Conservation (phyloP, 2,888 invertebrate genomes). For the Cylloceria caligata region DNA sequence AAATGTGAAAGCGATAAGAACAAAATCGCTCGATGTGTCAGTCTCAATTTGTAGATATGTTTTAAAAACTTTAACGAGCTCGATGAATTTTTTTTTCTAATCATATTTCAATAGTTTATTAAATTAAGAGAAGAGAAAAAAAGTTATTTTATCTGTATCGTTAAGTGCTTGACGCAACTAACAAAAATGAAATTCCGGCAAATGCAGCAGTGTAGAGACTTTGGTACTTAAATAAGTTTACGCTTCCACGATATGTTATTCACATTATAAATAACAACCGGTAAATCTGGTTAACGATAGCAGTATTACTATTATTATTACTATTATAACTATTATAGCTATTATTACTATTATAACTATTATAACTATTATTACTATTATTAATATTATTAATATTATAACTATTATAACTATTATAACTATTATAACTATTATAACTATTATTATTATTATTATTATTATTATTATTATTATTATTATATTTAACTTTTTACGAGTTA, state of each 20-base stretch:
- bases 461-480: constrained; percentile 65
- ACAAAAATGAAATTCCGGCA: constrained; percentile 33
- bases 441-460: constrained; percentile 64
- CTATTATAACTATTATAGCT: no score
- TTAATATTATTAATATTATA: no score
- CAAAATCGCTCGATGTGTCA: constrained; percentile 9
- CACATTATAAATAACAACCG: constrained; percentile 59
- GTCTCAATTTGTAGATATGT: constrained; percentile 14
- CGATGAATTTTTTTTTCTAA: constrained; percentile 26
- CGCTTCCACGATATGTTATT: constrained; percentile 59
- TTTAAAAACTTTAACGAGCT: constrained; percentile 25
- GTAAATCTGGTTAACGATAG: constrained; percentile 63
- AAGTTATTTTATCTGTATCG: constrained; percentile 11
- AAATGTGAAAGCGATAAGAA: constrained; percentile 31
- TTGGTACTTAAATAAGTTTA: constrained; percentile 69
- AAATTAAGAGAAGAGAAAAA: constrained; percentile 5
- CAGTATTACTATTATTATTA: constrained; percentile 67
- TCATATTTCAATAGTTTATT: constrained; percentile 17
- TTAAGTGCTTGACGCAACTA: constrained; percentile 28
- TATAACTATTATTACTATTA: no score
- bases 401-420: no score
- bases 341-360: no score
- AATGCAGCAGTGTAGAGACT: constrained; percentile 57
- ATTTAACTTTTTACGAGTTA: constrained; percentile 55
- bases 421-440: no score